Conservation (phyloP, 1,140 invertebrate species). For the Homarus americanus region DNA sequence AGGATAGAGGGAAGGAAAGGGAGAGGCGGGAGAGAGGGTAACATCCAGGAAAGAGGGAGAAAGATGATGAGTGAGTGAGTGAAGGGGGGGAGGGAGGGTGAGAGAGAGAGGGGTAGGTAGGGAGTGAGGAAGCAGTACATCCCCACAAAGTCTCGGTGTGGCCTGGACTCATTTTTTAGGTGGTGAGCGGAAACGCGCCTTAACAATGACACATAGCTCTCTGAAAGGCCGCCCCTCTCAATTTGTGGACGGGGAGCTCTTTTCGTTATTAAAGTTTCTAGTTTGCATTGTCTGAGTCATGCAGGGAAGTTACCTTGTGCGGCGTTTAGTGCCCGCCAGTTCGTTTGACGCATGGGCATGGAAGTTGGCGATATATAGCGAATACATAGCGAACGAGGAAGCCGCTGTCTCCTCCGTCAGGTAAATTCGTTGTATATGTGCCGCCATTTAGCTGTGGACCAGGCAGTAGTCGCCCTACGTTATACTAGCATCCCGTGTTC, state of each 20-base stretch:
- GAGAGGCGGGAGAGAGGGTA: background rate
- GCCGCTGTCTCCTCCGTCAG: background rate
- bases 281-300: background rate
- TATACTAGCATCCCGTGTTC: background rate
- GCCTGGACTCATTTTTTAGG: background rate
- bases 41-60: background rate
- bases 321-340: background rate
- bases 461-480: background rate
- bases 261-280: background rate
- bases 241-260: background rate
- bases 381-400: background rate
- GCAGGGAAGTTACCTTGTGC: no score
- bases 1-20: background rate
- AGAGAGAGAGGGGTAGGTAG: background rate
- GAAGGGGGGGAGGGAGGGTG: background rate
- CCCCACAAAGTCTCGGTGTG: background rate
- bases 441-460: background rate
- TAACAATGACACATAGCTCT: background rate
- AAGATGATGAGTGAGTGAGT: background rate
- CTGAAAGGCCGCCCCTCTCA: background rate
- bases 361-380: background rate
- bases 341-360: background rate
- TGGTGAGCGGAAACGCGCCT: background rate
- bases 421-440: background rate
- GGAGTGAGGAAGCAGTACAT: no score